These are phyloP conservation scores for Dryadula phaetusa DNA, from an alignment of 2,888 invertebrate genomes.

Conservation along the genomic window DNA sequence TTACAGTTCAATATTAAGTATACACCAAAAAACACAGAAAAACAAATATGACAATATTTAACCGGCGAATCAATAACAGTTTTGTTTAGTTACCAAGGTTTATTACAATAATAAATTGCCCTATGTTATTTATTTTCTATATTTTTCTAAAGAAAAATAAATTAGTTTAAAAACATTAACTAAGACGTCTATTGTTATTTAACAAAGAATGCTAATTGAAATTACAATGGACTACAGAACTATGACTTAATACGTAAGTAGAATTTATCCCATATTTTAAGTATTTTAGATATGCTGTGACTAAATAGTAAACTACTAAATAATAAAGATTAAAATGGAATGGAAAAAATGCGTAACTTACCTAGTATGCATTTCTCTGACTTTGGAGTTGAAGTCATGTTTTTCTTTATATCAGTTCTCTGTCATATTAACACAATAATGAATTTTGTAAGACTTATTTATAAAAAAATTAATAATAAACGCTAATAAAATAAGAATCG, in stretches of 20 bases:
- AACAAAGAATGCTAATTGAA: conserved; percentile 1
- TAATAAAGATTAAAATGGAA: conserved; percentile 47
- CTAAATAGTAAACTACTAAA: conserved; percentile 35
- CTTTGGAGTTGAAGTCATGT: conserved; percentile 82
- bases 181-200: neutral
- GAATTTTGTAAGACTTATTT: conserved; percentile 52
- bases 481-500: conserved; percentile 66
- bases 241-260: conserved; percentile 9
- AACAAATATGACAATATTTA: neutral
- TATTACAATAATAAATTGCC: neutral
- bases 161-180: conserved; percentile 6
- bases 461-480: conserved; percentile 59
- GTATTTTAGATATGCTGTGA: conserved; percentile 8
- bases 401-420: conserved; percentile 59
- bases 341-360: conserved; percentile 63
- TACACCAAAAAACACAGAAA: neutral
- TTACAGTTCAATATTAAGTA: neutral
- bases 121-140: neutral
- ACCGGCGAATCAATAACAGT: neutral
- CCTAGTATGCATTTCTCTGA: conserved; percentile 80
- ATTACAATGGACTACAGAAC: neutral
- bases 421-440: conserved; percentile 70
- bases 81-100: neutral
- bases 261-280: neutral
- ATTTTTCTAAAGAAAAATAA: neutral